Conservation (phyloP, 1,140 invertebrate genomes). For the Drosophila nasuta region DNA sequence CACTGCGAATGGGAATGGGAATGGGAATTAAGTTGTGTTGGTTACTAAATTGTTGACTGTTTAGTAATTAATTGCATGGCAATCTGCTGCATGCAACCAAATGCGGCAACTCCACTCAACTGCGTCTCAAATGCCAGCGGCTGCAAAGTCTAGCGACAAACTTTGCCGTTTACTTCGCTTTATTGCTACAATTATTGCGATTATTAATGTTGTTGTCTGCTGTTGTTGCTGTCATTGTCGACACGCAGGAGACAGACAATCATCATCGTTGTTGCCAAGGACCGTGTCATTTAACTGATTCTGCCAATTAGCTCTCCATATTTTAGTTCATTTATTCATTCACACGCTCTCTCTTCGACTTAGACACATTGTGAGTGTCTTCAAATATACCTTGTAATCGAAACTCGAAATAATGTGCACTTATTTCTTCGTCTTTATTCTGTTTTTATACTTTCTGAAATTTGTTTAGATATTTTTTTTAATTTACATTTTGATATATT, state of each 20-base stretch:
- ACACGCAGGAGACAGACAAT: background rate
- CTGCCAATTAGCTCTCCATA: slow-evolving; percentile 38
- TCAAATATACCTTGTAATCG: background rate
- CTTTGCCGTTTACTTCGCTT: slow-evolving; percentile 25
- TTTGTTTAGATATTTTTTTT: too few species aligned
- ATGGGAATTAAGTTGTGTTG: background rate
- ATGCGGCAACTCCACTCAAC: slow-evolving; percentile 1
- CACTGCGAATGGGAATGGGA: background rate
- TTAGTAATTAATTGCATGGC: slow-evolving; percentile 46
- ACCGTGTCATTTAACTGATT: slow-evolving; percentile 45
- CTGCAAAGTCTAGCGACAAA: slow-evolving; percentile 3
- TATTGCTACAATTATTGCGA: slow-evolving; percentile 40
- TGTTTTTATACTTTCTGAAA: too few species aligned
- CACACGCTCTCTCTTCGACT: background rate
- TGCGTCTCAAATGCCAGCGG: background rate
- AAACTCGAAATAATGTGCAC: background rate
- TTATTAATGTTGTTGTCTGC: slow-evolving; percentile 14
- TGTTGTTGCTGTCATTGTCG: background rate
- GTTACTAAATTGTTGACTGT: slow-evolving; percentile 38
- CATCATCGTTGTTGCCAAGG: background rate
- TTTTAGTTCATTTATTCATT: slow-evolving; percentile 17
- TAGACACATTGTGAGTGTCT: background rate
- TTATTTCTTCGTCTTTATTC: too few species aligned
- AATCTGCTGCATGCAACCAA: slow-evolving; percentile 30
- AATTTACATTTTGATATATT: too few species aligned